A percentile compares a stretch with the other conserved stretches of the same genome.
Evolutionary conservation across 1,140 invertebrate genomes (phyloP).

Genomic region (Drosophila kepulauana): DNA sequence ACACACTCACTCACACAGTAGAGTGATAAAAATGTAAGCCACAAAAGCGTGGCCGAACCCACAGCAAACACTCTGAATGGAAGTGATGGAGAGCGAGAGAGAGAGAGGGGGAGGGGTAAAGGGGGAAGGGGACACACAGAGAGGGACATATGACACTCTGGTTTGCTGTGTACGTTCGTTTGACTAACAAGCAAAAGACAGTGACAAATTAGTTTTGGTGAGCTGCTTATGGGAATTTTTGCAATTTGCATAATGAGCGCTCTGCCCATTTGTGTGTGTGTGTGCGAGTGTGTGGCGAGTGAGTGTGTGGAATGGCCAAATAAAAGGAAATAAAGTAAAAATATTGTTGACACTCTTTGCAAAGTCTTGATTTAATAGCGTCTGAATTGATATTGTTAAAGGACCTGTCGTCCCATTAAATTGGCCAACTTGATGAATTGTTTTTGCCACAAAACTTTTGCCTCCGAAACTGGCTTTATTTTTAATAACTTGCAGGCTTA

Average conservation of each 20-base stretch:
- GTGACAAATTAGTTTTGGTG: conserved; percentile 83
- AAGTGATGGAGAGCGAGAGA: background rate
- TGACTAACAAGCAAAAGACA: conserved; percentile 81
- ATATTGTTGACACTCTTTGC: conserved; percentile 77
- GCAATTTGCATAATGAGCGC: conserved; percentile 80
- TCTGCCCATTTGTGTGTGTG: conserved; percentile 35
- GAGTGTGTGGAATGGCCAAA: conserved; percentile 41
- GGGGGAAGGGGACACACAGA: background rate
- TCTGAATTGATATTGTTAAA: conserved; percentile 14
- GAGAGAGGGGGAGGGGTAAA: background rate
- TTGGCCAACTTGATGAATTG: conserved; percentile 66
- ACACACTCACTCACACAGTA: conserved; percentile 46
- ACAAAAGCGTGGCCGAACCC: conserved; percentile 62
- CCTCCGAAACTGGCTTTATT: background rate
- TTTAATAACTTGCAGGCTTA: conserved; percentile 1
- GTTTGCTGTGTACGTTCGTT: conserved; percentile 52
- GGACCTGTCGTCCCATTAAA: conserved; percentile 22
- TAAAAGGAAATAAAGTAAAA: conserved; percentile 71
- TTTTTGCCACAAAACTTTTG: background rate
- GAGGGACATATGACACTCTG: conserved; percentile 21
- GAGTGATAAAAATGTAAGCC: conserved; percentile 80
- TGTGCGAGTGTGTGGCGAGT: conserved; percentile 11
- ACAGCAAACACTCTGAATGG: conserved; percentile 17
- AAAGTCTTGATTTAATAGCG: conserved; percentile 55
- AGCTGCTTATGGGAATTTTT: conserved; percentile 82